phyloP scores from a whole-genome alignment of 1,140 invertebrate genomes.

The Drosophila sucinea region DNA sequence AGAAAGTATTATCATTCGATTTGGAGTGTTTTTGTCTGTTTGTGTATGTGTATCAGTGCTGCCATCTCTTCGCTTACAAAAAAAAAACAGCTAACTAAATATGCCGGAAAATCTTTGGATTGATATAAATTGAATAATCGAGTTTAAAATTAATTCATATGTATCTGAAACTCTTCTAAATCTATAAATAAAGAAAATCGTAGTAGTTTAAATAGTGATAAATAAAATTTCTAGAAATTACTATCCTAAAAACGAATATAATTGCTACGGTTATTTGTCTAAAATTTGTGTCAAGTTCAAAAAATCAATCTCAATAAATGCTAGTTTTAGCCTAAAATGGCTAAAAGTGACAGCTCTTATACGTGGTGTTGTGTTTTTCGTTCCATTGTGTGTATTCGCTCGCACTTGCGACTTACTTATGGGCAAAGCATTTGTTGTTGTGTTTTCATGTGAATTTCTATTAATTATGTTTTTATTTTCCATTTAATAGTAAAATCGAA shows the following conservation, averaged over 20 bases:
- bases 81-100: conserved; percentile 3
- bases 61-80: not conserved
- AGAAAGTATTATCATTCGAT: conserved; percentile 34
- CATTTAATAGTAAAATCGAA: conserved; percentile 41
- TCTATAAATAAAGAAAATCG: too few species aligned
- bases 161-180: not conserved
- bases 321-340: not conserved
- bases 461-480: conserved; percentile 10
- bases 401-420: conserved; percentile 50
- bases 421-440: conserved; percentile 56
- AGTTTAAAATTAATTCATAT: not conserved
- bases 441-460: conserved; percentile 69
- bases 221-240: too few species aligned
- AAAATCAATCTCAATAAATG: not conserved
- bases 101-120: not conserved
- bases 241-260: not conserved
- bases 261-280: not conserved
- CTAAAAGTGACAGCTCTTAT: not conserved
- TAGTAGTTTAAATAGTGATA: too few species aligned
- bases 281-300: too few species aligned
- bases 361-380: conserved; percentile 10
- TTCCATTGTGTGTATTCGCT: conserved; percentile 58
- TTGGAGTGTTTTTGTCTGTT: conserved; percentile 20
- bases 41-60: conserved; percentile 39
- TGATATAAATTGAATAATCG: not conserved